phyloP scores from a whole-genome alignment of 2,888 invertebrate species.

The Perizoma affinitatum region DNA sequence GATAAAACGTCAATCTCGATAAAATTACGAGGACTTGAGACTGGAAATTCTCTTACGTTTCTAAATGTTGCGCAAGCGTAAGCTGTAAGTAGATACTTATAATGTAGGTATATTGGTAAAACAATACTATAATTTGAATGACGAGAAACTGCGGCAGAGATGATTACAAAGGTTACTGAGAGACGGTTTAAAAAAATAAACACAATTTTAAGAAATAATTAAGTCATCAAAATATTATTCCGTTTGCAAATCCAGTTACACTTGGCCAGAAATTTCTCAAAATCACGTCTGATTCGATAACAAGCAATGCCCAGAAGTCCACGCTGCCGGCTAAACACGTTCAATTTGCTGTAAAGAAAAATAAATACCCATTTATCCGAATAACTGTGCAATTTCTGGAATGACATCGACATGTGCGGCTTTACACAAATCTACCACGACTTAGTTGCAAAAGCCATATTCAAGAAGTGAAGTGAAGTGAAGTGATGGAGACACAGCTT shows the following conservation, averaged over 20 bases:
- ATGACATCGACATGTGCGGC: slow-evolving; percentile 20
- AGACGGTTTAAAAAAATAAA: no score
- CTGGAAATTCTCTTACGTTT: not conserved
- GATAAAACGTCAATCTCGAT: slow-evolving; percentile 22
- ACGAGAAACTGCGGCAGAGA: no score
- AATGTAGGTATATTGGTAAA: no score
- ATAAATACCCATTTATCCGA: slow-evolving; percentile 14
- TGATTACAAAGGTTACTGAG: no score
- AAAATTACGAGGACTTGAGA: slow-evolving; percentile 8
- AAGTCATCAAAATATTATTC: slow-evolving; percentile 6
- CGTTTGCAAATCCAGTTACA: slow-evolving; percentile 7
- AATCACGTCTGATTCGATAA: slow-evolving; percentile 19
- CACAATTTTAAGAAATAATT: slow-evolving; percentile 1
- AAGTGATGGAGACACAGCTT: no score
- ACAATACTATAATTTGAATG: no score
- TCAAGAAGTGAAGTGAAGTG: no score
- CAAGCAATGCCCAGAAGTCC: slow-evolving; percentile 17
- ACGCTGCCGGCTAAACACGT: no score
- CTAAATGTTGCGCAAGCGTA: slow-evolving; percentile 2
- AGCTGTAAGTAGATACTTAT: not conserved
- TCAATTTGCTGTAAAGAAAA: slow-evolving; percentile 18
- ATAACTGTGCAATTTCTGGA: slow-evolving; percentile 21
- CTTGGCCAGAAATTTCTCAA: slow-evolving; percentile 8
- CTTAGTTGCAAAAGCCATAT: no score
- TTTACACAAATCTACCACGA: slow-evolving; percentile 6